Evolutionary conservation across 2,888 invertebrate species (phyloP).

Genomic region (Gisinianus flammeolus): DNA sequence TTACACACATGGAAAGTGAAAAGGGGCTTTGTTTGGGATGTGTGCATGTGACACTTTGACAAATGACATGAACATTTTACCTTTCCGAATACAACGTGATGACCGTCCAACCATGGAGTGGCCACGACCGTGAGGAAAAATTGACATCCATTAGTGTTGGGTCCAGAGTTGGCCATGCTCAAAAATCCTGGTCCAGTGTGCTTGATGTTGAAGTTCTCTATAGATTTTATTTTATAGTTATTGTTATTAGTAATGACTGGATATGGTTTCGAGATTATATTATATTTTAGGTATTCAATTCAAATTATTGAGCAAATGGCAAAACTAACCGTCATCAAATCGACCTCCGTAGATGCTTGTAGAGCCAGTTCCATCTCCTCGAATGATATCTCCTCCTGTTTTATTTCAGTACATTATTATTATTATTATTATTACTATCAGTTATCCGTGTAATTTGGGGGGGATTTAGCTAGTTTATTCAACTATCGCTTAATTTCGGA

Average conservation of each 20-base stretch:
- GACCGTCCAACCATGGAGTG: constrained; percentile 87
- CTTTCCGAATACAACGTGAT: constrained; percentile 89
- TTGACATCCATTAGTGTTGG: constrained; percentile 69
- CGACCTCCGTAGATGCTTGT: constrained; percentile 83
- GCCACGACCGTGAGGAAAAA: constrained; percentile 90
- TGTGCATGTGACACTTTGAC: no score
- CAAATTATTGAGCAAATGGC: not conserved
- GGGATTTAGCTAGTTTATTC: no score
- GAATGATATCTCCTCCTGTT: constrained; percentile 82
- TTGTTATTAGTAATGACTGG: no score
- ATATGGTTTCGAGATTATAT: not conserved
- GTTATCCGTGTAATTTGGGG: no score
- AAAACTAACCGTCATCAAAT: constrained; percentile 74
- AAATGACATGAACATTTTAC: constrained; percentile 64
- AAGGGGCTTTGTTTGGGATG: no score
- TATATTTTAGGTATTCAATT: not conserved
- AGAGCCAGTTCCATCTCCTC: constrained; percentile 81
- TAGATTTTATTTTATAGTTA: no score
- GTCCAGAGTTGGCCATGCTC: constrained; percentile 53
- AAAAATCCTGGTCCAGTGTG: constrained; percentile 75
- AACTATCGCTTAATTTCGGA: constrained; percentile 60
- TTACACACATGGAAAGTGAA: no score
- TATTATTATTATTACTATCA: not conserved
- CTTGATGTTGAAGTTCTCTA: constrained; percentile 75
- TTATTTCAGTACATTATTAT: not conserved